These are phyloP conservation scores for Oreochromis spilurus DNA, from an alignment of 2,113 vertebrate species.

Conservation along the genomic window DNA sequence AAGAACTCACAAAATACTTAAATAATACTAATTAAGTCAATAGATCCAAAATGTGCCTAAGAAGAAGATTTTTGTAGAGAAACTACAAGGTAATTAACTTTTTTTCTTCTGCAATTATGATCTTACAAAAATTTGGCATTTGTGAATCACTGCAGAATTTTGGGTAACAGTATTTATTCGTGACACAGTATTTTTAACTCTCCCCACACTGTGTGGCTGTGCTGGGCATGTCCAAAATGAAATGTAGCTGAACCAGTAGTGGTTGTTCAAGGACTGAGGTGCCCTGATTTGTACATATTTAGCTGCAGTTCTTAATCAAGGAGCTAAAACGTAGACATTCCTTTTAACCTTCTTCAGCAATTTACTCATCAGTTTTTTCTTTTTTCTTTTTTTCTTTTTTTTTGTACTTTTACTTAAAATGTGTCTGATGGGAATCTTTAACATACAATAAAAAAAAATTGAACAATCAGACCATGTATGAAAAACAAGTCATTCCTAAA, in stretches of 20 bases:
- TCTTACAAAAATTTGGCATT: not conserved
- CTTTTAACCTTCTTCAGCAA: not conserved
- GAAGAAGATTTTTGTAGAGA: not conserved
- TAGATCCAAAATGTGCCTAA: not conserved
- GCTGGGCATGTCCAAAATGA: not conserved
- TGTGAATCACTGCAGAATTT: not conserved
- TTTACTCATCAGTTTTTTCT: not conserved
- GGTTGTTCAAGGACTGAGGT: not conserved
- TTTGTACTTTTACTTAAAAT: not conserved
- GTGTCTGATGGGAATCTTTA: not conserved
- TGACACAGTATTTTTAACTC: not conserved
- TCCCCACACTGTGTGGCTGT: not conserved
- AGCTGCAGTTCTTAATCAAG: not conserved
- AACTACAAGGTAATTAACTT: not conserved
- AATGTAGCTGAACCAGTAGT: not conserved
- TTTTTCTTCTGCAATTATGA: not conserved
- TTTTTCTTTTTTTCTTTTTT: not conserved
- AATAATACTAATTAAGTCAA: not conserved
- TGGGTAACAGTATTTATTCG: not conserved
- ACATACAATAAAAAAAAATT: not conserved
- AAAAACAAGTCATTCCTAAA: not conserved
- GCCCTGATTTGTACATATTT: not conserved
- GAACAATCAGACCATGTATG: not conserved
- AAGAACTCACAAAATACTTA: not conserved
- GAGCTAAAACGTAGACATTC: not conserved